Evolutionary conservation across 2,113 vertebrate species (phyloP), one percentile per base, ranked within the genome.

Genomic region (Tympanuchus pallidicinctus): DNA sequence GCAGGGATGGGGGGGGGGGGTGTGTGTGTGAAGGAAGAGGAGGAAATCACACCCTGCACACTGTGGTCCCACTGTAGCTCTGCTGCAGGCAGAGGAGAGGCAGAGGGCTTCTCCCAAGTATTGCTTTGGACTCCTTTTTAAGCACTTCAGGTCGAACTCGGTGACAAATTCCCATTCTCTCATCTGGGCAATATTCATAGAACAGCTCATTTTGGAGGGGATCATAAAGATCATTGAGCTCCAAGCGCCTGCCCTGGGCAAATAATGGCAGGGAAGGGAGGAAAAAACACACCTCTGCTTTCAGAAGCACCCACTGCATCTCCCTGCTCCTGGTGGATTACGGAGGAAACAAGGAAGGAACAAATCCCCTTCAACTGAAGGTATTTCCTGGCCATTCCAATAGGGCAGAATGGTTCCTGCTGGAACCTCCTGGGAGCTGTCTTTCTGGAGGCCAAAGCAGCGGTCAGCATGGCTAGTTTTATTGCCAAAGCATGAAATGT

Each of bases 401-500:
- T 50, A 63, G 2, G 2, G 42, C 14, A 64, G 54, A 67, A 45
- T 13, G 48, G 52, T 34, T 73, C 40, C 17, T 12, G 36, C 60
- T 78, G 71, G 77, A 82, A 69, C 21, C 48, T 72, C 72, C 52
- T 20, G 36, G 69, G 30, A 25, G 67, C 21, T 86, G 77, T 48
- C 16, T 0, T 43, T 94, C 11, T 19, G 72, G 43, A 78, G 32
- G 69, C 42, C 36, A 59, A 78, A 74, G 10, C 3, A 1, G 38
- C 18, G 30, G 48, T 32, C 74, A 32, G 63, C 57, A 48, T 21
- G 42, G 45, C 77, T 61, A 11, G 57, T 80, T 80, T 80, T 75
- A 38, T 57, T 90, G 57, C 72, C 48, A 70, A 70, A 48, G 45
- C 50, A 48, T 57, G 74, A 78, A 79, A 92, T 61, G 63, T 60